A percentile compares a stretch with the other conserved stretches of the same genome.
Conservation (phyloP, 2,888 invertebrate genomes). For the Chouioia cunea region DNA sequence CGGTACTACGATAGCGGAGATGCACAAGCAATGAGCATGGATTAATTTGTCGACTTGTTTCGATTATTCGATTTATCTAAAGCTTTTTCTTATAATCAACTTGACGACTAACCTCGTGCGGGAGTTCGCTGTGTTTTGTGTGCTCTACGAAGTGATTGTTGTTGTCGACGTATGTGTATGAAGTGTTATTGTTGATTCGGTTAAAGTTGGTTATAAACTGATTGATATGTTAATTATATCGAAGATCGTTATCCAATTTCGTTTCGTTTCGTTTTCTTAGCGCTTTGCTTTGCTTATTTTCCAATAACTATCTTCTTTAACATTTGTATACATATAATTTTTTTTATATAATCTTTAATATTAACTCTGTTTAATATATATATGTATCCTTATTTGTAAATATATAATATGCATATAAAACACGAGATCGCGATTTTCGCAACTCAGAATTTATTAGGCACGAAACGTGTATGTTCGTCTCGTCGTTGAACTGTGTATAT, state of each 20-base stretch:
- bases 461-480: constrained; percentile 35
- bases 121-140: constrained; percentile 12
- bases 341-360: constrained; percentile 37
- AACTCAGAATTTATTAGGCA: constrained; percentile 42
- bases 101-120: constrained; percentile 31
- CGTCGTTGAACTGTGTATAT: constrained; percentile 42
- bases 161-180: constrained; percentile 21
- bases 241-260: constrained; percentile 41
- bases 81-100: constrained; percentile 22
- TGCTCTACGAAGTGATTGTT: constrained; percentile 13
- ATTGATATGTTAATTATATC: constrained; percentile 48
- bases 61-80: constrained; percentile 7
- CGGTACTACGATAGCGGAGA: constrained; percentile 35
- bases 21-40: constrained; percentile 35
- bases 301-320: constrained; percentile 36
- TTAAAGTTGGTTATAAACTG: constrained; percentile 31
- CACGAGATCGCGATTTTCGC: constrained; percentile 36
- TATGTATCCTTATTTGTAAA: constrained; percentile 33
- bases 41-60: constrained; percentile 16
- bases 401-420: constrained; percentile 46
- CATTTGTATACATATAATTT: constrained; percentile 40
- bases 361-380: constrained; percentile 30
- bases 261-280: constrained; percentile 22
- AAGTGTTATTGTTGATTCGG: constrained; percentile 10
- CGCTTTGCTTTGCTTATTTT: constrained; percentile 18